Conservation (phyloP, 2,797 vertebrate species). For the Bradypodion ventrale region DNA sequence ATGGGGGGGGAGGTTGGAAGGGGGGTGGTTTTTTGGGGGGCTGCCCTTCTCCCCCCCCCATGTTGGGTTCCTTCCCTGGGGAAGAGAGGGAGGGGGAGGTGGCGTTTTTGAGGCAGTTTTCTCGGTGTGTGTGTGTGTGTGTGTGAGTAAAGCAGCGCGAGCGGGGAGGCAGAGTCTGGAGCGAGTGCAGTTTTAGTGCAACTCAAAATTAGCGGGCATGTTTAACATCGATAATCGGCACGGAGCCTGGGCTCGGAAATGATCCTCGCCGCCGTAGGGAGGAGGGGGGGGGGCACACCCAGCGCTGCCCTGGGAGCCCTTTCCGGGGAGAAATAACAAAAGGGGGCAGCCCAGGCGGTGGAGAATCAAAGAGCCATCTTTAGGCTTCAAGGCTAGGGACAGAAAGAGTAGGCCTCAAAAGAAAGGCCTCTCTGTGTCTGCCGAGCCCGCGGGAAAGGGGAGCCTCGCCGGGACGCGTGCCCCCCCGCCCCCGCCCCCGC, state of each 20-base stretch:
- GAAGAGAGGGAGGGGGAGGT: constrained; percentile 31
- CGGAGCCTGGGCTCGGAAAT: constrained; percentile 79
- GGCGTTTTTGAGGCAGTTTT: constrained; percentile 44
- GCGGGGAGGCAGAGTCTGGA: constrained; percentile 77
- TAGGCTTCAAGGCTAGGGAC: constrained; percentile 89
- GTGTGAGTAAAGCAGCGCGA: constrained; percentile 42
- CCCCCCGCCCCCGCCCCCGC: constrained; percentile 56
- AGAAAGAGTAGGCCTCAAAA: constrained; percentile 94
- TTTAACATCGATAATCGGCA: constrained; percentile 92
- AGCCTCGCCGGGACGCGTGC: constrained; percentile 60
- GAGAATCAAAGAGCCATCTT: constrained; percentile 88
- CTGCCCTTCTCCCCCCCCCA: constrained; percentile 4
- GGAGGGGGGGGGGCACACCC: constrained; percentile 57
- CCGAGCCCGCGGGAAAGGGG: constrained; percentile 65
- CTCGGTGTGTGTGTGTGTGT: constrained; percentile 29
- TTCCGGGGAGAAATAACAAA: constrained; percentile 79
- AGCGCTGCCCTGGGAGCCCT: constrained; percentile 73
- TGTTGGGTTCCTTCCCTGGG: constrained; percentile 1
- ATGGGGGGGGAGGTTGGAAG: constrained; percentile 73
- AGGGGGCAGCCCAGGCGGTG: constrained; percentile 80
- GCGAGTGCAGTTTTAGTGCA: constrained; percentile 89
- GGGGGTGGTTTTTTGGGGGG: constrained; percentile 28
- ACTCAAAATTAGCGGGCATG: constrained; percentile 97
- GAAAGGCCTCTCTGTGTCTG: constrained; percentile 85
- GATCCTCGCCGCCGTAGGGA: constrained; percentile 76